phyloP scores from a whole-genome alignment of 2,113 vertebrate genomes.

The Zapornia atra region DNA sequence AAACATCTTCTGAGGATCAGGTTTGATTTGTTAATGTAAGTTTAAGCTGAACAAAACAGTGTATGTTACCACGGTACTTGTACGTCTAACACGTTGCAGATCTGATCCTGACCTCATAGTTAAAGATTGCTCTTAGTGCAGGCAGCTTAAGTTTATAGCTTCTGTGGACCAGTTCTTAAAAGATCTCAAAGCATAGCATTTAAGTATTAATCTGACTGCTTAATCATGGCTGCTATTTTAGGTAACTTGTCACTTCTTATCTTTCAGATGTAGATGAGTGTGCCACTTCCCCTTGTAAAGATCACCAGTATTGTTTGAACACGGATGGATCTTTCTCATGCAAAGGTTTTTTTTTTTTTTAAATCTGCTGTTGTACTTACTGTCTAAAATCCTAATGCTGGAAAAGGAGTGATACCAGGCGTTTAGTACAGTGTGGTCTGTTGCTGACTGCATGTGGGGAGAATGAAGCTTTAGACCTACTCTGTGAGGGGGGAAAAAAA shows the following conservation, averaged over 20 bases:
- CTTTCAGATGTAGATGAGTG: slow-evolving; percentile 91
- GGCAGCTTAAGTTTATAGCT: not conserved
- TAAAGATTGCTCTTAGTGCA: not conserved
- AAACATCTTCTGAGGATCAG: not conserved
- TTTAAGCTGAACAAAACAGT: not conserved
- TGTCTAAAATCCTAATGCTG: not conserved
- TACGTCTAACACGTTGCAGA: not conserved
- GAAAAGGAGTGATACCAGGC: not conserved
- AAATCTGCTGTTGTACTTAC: not conserved
- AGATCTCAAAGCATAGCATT: not conserved
- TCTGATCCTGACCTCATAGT: not conserved
- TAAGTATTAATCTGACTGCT: not conserved
- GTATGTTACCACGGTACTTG: not conserved
- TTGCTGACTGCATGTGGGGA: not conserved
- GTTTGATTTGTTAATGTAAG: not conserved
- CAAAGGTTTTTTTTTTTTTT: slow-evolving; percentile 75
- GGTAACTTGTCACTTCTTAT: not conserved
- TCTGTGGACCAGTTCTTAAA: not conserved
- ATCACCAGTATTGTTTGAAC: slow-evolving; percentile 87
- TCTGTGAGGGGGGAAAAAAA: not conserved
- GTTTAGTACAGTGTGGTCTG: not conserved
- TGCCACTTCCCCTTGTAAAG: slow-evolving; percentile 76
- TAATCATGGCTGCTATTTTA: not conserved
- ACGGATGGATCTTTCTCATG: slow-evolving; percentile 87
- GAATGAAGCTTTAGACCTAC: not conserved